Evolutionary conservation across 2,888 invertebrate genomes (phyloP), one percentile per base, ranked within the genome.

Genomic region (Diabrotica balteata): DNA sequence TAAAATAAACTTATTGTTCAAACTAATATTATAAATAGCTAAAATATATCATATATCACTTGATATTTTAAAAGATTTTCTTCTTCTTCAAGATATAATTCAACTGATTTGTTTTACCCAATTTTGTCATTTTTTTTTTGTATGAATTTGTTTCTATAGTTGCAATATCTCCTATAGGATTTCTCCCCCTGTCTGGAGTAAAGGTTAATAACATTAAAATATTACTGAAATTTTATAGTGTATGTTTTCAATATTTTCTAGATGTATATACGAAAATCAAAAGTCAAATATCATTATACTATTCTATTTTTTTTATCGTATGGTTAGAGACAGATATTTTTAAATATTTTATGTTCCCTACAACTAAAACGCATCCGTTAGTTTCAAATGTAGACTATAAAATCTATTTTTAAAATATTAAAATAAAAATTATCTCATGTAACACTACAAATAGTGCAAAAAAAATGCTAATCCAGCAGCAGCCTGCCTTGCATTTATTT

Each of bases 361-460:
- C 46, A 64, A 64, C 64, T 58, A 64, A 50, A 52, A 58, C 58
- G 46, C 55, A 57, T 57, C 45, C 45, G 46, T 17, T 64, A 64
- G 64, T 58, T 64, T 64, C 52, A 64, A 61, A 11, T 61, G 52
- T 52, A 55, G 64, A 52, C 64, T 59, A 64, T 64, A 54, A 61
- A 64, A 58, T 63, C 69, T 69, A 69, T 69, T 69, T 69, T 50
- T 69, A 69, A 55, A 67, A 50, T 67, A 64, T 69, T 59, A 57
- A 69, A 69, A 69, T 69, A 69, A 69, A 69, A 69, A 66, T 69
- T 69, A 69, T 69, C 67, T 67, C 66, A 66, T 55, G 49, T 54
- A 59, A 9, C 47, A 17, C 59, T 54, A 52, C 51, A 61, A 59
- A 66, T 11, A 66, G 49, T 57, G 61, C 61, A 66, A 42, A 45